Base-by-base conservation (phyloP, 2,888 invertebrate genomes). In the Tanypteryx hageni region DNA sequence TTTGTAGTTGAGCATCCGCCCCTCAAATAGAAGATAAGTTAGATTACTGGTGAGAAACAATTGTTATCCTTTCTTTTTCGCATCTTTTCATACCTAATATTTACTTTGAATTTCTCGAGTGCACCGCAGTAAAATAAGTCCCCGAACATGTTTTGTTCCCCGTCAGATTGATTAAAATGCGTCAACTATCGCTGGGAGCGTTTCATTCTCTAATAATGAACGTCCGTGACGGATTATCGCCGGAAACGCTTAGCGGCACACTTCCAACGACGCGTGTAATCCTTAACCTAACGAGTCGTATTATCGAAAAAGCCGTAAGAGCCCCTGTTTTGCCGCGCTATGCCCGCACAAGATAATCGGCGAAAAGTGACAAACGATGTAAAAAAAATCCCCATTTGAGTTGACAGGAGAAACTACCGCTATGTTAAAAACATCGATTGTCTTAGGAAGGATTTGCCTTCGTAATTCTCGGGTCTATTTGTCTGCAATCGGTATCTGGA, bases 401-500 rank as follows among this genome's bases (percentile, higher is more conserved):
- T 57, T 89, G 61, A 89, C 86, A 86, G 31, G 22, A 16, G 9
- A 27, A 86, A 27, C 61, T 22, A 56, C n/a, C 56, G n/a, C 89
- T 56, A 68, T 22, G 64, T 56, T 56, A 13, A 44, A 27, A 27
- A 64, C 27, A 27, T 58, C 86, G 86, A 18, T 86, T 64, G 44
- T 44, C 89, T 89, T 68, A 68, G 86, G 85, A 16, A 27, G 86
- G 31, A 89, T 44, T 89, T 68, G 89, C 89, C 44, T 56, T 64
- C 89, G 89, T 89, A 56, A 89, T 89, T 89, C 89, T 64, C 59
- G 86, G 61, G 61, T 61, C 89, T 89, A 89, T 89, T 89, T 89
- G 89, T 89, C 89, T 89, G 89, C 64, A 68, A 89, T 86, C 86
- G 86, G 86, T 86, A 86, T 68, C 89, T 89, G 64, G 64, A 89